Conservation (phyloP, 92 coral and sea anemone species). For the Epizoanthus illoricatus region DNA sequence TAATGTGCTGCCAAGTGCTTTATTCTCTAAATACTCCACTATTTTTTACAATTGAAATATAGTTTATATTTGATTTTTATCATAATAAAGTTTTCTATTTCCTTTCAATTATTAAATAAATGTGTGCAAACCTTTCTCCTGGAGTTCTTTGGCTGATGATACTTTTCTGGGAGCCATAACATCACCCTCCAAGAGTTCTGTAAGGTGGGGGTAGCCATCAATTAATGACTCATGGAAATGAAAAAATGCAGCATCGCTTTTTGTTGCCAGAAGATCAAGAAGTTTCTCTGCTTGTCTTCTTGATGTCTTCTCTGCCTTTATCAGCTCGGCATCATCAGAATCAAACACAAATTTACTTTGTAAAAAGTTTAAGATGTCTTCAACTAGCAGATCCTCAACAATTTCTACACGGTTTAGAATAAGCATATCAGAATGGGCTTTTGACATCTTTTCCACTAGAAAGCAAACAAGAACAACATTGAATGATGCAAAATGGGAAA, state of each 20-base stretch:
- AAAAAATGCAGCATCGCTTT: conserved; percentile 84
- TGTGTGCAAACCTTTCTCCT: conserved; percentile 66
- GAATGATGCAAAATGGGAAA: not conserved
- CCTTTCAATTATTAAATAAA: too few relatives aligned
- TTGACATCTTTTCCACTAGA: conserved; percentile 70
- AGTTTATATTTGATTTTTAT: too few relatives aligned
- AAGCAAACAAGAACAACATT: not conserved
- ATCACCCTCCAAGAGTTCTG: conserved; percentile 67
- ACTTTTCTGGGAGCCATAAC: conserved; percentile 48
- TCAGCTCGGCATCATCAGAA: conserved; percentile 71
- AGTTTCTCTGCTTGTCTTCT: conserved; percentile 83
- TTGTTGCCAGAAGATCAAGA: conserved; percentile 76
- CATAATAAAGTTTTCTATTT: not conserved
- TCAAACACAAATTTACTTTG: conserved; percentile 86
- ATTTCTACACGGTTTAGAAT: conserved; percentile 75
- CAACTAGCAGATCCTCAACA: conserved; percentile 83
- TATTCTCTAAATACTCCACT: too few relatives aligned
- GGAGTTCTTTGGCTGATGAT: conserved; percentile 66
- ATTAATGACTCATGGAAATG: conserved; percentile 69
- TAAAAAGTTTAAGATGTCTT: conserved; percentile 74
- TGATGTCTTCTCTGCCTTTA: conserved; percentile 75
- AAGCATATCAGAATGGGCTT: conserved; percentile 55
- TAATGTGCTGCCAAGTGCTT: too few relatives aligned
- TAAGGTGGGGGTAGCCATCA: conserved; percentile 86
- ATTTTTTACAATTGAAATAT: too few relatives aligned